These are phyloP conservation scores for Coracias cyanogaster DNA, from an alignment of 2,797 vertebrate genomes.

Conservation along the genomic window DNA sequence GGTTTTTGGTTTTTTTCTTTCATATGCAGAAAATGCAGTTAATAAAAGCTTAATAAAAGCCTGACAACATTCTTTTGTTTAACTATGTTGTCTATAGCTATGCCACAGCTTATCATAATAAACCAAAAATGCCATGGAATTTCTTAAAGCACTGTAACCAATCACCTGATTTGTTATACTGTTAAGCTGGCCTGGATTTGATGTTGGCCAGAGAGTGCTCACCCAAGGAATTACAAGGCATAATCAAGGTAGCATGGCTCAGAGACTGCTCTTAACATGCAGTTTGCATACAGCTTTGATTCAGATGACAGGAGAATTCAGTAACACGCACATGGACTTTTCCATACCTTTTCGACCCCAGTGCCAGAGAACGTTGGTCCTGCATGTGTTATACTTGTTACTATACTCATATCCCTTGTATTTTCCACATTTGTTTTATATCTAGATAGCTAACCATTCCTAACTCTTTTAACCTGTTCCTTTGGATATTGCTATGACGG, in stretches of 20 bases:
- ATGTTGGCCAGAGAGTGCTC: neutral
- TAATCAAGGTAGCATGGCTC: neutral
- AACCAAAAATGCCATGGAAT: neutral
- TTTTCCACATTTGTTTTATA: neutral
- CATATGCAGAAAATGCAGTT: neutral
- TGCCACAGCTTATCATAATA: neutral
- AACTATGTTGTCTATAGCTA: neutral
- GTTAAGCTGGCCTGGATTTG: neutral
- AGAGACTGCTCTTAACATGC: neutral
- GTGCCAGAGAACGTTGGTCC: neutral
- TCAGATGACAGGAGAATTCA: neutral
- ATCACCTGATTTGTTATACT: neutral
- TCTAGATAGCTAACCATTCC: neutral
- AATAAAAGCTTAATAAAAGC: neutral
- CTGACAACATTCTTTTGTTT: neutral
- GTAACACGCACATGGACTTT: neutral
- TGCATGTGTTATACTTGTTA: accelerated
- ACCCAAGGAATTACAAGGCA: neutral
- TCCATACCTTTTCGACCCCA: neutral
- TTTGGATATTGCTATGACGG: neutral
- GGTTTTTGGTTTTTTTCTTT: neutral
- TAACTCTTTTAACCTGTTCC: neutral
- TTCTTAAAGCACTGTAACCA: neutral
- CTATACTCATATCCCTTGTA: neutral
- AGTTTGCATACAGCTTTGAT: neutral